phyloP scores from a whole-genome alignment of 2,113 vertebrate species.

The Pseudorhombus dupliciocellatus region DNA sequence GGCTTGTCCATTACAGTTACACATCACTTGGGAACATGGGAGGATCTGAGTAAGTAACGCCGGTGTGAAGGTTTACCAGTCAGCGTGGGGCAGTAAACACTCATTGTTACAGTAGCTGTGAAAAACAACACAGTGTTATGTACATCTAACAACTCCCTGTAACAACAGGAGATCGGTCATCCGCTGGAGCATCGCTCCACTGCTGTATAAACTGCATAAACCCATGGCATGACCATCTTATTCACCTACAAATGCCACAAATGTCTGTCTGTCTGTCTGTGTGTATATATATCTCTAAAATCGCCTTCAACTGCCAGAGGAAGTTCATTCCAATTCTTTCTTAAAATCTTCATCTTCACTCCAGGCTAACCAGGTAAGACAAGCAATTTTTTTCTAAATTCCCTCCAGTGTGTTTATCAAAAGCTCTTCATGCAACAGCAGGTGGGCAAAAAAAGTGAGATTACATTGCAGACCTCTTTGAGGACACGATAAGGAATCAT shows the following conservation, averaged over 20 bases:
- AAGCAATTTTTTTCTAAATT: not conserved
- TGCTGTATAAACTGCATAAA: constrained; percentile 46
- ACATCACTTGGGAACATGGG: constrained; percentile 1
- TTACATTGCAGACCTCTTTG: too few relatives aligned
- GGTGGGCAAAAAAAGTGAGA: too few relatives aligned
- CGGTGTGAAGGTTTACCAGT: not conserved
- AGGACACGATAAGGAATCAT: too few relatives aligned
- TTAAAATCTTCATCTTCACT: not conserved
- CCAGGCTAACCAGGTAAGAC: not conserved
- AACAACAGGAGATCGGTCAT: not conserved
- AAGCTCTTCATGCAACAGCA: too few relatives aligned
- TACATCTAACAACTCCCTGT: constrained; percentile 1
- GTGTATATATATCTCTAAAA: too few relatives aligned
- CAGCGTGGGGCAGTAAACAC: constrained; percentile 5
- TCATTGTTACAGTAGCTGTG: constrained; percentile 3
- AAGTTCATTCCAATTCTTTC: too few relatives aligned
- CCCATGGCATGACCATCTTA: not conserved
- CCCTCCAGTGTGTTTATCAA: too few relatives aligned
- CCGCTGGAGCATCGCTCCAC: not conserved
- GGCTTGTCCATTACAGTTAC: not conserved
- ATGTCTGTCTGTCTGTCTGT: not conserved
- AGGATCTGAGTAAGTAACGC: not conserved
- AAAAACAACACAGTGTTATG: constrained; percentile 9
- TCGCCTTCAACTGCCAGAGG: too few relatives aligned
- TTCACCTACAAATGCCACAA: not conserved